These are phyloP conservation scores for Lasioglossum vierecki DNA, from an alignment of 2,888 invertebrate species.

Conservation along the genomic window DNA sequence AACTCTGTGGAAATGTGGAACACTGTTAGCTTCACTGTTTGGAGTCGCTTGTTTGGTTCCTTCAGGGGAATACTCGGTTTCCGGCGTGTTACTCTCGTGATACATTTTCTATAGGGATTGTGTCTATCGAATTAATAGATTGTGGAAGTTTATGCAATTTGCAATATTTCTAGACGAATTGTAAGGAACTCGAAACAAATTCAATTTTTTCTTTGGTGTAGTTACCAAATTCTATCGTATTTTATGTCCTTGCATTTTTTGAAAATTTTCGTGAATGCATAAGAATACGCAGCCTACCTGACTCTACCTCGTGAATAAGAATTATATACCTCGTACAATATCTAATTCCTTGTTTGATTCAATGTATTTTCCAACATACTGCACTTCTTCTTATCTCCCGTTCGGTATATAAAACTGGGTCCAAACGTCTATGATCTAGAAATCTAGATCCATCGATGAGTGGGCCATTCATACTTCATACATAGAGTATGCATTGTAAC, in stretches of 20 bases:
- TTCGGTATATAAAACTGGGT: not conserved
- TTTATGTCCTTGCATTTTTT: too few relatives aligned
- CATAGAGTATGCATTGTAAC: not conserved
- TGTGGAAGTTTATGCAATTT: too few relatives aligned
- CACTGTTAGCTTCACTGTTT: conserved; percentile 3
- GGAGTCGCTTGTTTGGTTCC: conserved; percentile 33
- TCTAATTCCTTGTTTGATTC: not conserved
- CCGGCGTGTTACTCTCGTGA: conserved; percentile 21
- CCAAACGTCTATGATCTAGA: conserved; percentile 3
- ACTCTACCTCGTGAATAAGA: too few relatives aligned
- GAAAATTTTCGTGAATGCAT: too few relatives aligned
- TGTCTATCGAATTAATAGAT: not conserved
- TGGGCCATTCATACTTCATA: not conserved
- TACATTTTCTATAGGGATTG: conserved; percentile 16
- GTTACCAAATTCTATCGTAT: too few relatives aligned
- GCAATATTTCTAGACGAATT: too few relatives aligned
- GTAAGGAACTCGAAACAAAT: too few relatives aligned
- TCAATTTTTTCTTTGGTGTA: too few relatives aligned
- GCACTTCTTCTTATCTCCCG: not conserved
- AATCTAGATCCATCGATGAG: not conserved
- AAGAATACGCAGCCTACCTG: too few relatives aligned
- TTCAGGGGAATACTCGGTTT: not conserved
- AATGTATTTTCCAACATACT: not conserved
- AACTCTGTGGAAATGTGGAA: conserved; percentile 34
- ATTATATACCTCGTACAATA: too few relatives aligned